A percentile compares a stretch with the other conserved stretches of the same genome.
phyloP scores from a whole-genome alignment of 2,888 invertebrate species.

The Nymphalis urticae region DNA sequence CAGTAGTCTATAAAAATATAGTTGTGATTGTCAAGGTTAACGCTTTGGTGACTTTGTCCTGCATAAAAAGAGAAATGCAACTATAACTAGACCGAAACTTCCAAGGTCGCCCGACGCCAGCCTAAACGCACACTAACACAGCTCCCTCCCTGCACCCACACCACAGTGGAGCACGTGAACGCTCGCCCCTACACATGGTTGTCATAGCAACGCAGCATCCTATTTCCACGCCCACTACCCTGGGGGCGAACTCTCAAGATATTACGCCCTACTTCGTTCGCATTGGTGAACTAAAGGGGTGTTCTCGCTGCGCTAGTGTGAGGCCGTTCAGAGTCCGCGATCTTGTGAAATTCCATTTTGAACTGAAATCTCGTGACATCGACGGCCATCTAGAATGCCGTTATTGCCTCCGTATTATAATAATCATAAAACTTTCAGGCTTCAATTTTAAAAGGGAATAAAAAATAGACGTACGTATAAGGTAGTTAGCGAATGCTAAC shows the following conservation, averaged over 20 bases:
- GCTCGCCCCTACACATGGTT: slow-evolving; percentile 76
- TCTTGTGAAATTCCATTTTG: slow-evolving; percentile 58
- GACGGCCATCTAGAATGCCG: slow-evolving; percentile 39
- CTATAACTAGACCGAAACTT: slow-evolving; percentile 71
- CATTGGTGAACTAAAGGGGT: slow-evolving; percentile 79
- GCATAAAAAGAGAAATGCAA: slow-evolving; percentile 45
- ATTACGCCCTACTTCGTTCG: slow-evolving; percentile 79
- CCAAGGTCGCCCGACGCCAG: slow-evolving; percentile 64
- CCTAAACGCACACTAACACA: slow-evolving; percentile 51
- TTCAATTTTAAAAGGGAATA: slow-evolving; percentile 43
- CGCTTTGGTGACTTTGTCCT: slow-evolving; percentile 36
- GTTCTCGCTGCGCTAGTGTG: slow-evolving; percentile 66
- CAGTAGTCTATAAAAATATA: slow-evolving; percentile 21
- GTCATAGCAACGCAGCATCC: slow-evolving; percentile 84
- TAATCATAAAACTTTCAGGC: slow-evolving; percentile 38
- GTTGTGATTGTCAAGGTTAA: slow-evolving; percentile 44
- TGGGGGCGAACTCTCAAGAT: slow-evolving; percentile 80
- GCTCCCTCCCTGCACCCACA: slow-evolving; percentile 56
- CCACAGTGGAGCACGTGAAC: slow-evolving; percentile 58
- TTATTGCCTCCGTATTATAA: slow-evolving; percentile 40
- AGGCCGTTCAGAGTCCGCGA: slow-evolving; percentile 56
- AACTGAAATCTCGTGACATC: slow-evolving; percentile 47
- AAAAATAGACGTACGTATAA: slow-evolving; percentile 47
- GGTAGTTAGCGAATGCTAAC: slow-evolving; percentile 58
- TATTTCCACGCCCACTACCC: slow-evolving; percentile 82